phyloP scores from a whole-genome alignment of 2,888 invertebrate genomes.

The Caenorhabditis becei region DNA sequence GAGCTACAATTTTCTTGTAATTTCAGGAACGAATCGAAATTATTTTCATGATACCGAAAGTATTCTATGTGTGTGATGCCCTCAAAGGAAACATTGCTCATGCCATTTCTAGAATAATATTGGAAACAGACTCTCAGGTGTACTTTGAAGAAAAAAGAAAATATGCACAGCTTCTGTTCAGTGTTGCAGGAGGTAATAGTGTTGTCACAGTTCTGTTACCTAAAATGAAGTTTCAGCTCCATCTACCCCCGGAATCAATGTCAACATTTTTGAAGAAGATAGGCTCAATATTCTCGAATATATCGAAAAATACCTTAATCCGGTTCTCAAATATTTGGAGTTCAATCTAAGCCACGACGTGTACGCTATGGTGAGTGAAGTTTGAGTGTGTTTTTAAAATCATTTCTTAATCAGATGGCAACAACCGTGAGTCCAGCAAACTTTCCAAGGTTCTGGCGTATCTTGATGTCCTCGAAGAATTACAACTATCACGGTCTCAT shows the following conservation, averaged over 20 bases:
- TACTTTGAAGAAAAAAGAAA: too few relatives aligned
- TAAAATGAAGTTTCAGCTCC: background rate
- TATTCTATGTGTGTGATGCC: too few relatives aligned
- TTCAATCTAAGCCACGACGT: background rate
- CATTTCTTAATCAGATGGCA: background rate
- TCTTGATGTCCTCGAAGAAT: background rate
- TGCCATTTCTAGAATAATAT: too few relatives aligned
- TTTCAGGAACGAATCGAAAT: too few relatives aligned
- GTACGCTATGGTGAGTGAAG: background rate
- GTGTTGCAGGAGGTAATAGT: too few relatives aligned
- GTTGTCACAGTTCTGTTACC: background rate
- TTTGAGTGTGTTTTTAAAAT: background rate
- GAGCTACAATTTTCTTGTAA: too few relatives aligned
- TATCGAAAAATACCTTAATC: conserved; percentile 10
- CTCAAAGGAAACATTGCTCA: too few relatives aligned
- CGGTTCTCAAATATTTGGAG: background rate
- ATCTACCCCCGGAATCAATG: background rate
- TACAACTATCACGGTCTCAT: conserved; percentile 19
- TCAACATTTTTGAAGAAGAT: background rate
- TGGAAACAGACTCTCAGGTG: too few relatives aligned
- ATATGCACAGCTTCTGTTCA: too few relatives aligned
- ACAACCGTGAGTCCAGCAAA: background rate
- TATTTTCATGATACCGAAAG: too few relatives aligned
- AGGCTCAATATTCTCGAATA: background rate
- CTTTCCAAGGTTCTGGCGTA: background rate